Percentiles rank a stretch among this genome's conserved stretches.
Evolutionary conservation across 2,888 invertebrate species (phyloP).

Genomic region (Fragum fragum): DNA sequence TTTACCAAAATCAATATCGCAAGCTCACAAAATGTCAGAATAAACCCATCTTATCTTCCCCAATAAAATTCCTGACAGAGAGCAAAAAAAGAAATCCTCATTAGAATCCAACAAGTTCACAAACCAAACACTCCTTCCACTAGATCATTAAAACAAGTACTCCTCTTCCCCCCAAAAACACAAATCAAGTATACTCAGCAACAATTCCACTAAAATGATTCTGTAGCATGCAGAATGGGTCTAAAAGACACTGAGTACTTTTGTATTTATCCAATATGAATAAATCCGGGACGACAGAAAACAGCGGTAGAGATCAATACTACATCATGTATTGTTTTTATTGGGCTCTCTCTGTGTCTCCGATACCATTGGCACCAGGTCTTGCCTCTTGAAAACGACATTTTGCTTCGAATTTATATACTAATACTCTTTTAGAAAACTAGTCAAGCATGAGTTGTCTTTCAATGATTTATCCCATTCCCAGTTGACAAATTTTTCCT

Average conservation of each 20-base stretch:
- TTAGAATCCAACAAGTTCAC: neutral
- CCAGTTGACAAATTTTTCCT: too few relatives aligned
- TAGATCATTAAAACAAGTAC: conserved; percentile 17
- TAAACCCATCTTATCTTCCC: conserved; percentile 1
- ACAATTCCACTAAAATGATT: conserved; percentile 20
- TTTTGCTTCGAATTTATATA: too few relatives aligned
- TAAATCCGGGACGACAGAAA: conserved; percentile 27
- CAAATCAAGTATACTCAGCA: conserved; percentile 25
- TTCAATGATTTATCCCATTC: too few relatives aligned
- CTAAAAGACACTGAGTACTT: conserved; percentile 31
- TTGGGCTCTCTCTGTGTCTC: conserved; percentile 20
- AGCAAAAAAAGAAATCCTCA: neutral
- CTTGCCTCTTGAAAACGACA: too few relatives aligned
- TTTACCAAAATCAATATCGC: neutral
- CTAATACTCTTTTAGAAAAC: too few relatives aligned
- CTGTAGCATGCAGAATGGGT: conserved; percentile 4
- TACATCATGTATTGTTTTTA: conserved; percentile 33
- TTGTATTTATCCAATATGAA: conserved; percentile 34
- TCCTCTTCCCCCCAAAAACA: conserved; percentile 5
- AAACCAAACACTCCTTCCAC: conserved; percentile 13
- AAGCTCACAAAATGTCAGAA: neutral
- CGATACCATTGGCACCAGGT: neutral
- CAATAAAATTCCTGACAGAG: neutral
- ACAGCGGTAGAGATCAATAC: conserved; percentile 24
- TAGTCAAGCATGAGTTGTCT: too few relatives aligned